Base-by-base conservation (phyloP, 2,888 invertebrate genomes). In the Dasysyrphus tricinctus region DNA sequence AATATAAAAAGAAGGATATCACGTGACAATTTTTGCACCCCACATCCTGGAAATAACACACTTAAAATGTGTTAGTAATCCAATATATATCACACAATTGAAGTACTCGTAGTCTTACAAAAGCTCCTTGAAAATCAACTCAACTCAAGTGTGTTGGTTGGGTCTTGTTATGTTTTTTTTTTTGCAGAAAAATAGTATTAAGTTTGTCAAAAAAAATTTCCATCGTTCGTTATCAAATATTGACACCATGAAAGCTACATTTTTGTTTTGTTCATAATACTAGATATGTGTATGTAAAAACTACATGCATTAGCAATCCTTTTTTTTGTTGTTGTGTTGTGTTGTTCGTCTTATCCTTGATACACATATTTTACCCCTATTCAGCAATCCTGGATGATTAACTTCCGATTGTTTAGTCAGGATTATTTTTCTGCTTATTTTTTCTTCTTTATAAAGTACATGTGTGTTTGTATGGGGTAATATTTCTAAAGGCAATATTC, bases 21-120 rank as follows among this genome's bases (percentile, higher is more conserved):
- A 69, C 24, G 51, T 69, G 51, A 69, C 67, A 69, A 69, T 19
- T 51, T 54, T 69, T 61, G 42, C 67, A 51, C 67, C 67, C 67
- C 67, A 69, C 11, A 69, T 69, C 51, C 67, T 49, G 51, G 5
- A 69, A 65, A 69, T 69, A 51, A 69, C 61, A 39, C 51, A 51
- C 67, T 69, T 69, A 19, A 51, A 69, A 69, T 69, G 67, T 69
- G 51, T 69, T 49, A 51, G 51, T 69, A 69, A 69, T 69, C 67
- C 67, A 24, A 24, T 37, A 51, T 69, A 69, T 69, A 51, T 24
- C 34, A 37, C 34, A 51, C 67, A 65, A 12, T 24, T 69, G 14
- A 69, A 69, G 67, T 69, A 51, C 29, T 32, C 29, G 67, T 69
- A 51, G 44, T 32, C 29, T 65, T 16, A 47, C 32, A 47, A 16